Evolutionary conservation across 2,797 vertebrate genomes (phyloP), one percentile per base, ranked within the genome.

Genomic region (Philypnodon macrostomus): DNA sequence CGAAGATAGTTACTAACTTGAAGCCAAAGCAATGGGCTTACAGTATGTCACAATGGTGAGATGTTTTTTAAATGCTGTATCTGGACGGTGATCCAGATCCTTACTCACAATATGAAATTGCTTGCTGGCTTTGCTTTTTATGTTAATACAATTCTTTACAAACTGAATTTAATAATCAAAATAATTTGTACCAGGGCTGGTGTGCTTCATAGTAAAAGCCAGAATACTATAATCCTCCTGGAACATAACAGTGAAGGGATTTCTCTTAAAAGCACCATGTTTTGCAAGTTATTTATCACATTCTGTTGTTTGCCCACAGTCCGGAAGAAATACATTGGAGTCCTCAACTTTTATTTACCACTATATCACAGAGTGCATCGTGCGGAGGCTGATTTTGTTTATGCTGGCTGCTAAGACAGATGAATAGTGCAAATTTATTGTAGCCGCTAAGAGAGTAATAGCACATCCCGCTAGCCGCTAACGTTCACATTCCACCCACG

Each of bases 401-500:
- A 45, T 50, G 45, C 62, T 9, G 57, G 37, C 50, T 50, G 45
- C 60, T 21, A 26, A 65, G 61, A 63, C 41, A 1, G 70, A 73
- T 63, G 63, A 75, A 67, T 29, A 24, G 33, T 58, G 53, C 55
- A 79, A 72, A 79, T 73, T 69, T 73, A 72, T 76, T 65, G 68
- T 63, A 49, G 75, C 68, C 47, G 74, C 51, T 40, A 26, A 74
- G 65, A 64, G 70, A 75, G 58, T 70, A 73, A 75, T 73, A 63
- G 72, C 60, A 67, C 41, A 16, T 73, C 63, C 55, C 41, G 42
- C 61, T 37, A 46, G 61, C 60, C 56, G 53, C 58, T 73, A 69
- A 58, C 52, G 55, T 83, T 81, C 72, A 64, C 75, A 78, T 70
- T 61, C 70, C 61, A 72, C 61, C 58, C 73, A 79, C 77, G 60